A percentile compares a stretch with the other conserved stretches of the same genome.
These are phyloP conservation scores for Drosophila pseudoananassae DNA, from an alignment of 1,140 invertebrate genomes.

Conservation along the genomic window DNA sequence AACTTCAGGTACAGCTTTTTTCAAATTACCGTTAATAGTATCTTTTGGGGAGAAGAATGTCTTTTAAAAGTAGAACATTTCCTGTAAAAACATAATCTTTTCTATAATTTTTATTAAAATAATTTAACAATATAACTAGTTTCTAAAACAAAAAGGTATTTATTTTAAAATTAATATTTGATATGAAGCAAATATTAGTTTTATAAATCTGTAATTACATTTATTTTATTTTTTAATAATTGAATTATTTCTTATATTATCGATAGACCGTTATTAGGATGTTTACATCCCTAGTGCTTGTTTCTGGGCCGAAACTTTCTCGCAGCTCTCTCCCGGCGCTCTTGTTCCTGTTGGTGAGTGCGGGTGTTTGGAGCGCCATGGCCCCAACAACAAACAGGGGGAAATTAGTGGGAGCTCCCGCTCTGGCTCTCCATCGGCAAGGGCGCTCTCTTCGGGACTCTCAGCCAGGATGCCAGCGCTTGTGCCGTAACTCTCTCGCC, in stretches of 20 bases:
- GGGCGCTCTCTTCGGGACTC: background rate
- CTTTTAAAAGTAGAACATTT: too few relatives aligned
- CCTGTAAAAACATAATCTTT: too few relatives aligned
- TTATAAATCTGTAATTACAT: too few relatives aligned
- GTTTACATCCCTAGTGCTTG: background rate
- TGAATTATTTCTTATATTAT: background rate
- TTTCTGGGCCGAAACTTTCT: slow-evolving; percentile 23
- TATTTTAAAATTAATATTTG: too few relatives aligned
- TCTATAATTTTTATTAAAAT: too few relatives aligned
- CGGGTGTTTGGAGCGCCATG: slow-evolving; percentile 31
- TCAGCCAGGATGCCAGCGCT: slow-evolving; percentile 37
- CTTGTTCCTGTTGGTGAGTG: slow-evolving; percentile 15
- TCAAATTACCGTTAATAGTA: too few relatives aligned
- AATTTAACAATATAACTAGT: too few relatives aligned
- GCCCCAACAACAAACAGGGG: slow-evolving; percentile 64
- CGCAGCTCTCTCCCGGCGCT: slow-evolving; percentile 31
- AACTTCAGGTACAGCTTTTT: background rate
- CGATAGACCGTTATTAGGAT: background rate
- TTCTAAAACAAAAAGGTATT: too few relatives aligned
- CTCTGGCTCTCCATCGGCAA: background rate
- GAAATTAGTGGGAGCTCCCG: slow-evolving; percentile 50
- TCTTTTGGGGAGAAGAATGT: background rate
- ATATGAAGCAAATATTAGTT: too few relatives aligned
- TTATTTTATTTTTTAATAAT: background rate
- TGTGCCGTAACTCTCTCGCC: slow-evolving; percentile 23